A percentile compares a stretch with the other conserved stretches of the same genome.
Conservation (phyloP, 2,888 invertebrate species). For the Amblyjoppa proteus region DNA sequence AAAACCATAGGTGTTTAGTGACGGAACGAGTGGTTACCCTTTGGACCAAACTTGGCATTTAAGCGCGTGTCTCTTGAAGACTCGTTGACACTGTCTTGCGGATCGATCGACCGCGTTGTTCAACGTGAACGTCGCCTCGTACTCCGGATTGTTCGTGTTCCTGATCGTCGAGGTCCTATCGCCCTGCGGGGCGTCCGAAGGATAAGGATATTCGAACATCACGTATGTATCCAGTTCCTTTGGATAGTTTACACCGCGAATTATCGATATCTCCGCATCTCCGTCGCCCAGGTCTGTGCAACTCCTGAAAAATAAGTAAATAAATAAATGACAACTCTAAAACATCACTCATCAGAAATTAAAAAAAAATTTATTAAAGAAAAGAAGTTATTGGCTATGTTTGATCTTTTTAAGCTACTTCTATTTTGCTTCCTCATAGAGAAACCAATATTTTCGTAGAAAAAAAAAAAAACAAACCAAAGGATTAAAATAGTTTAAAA, state of each 20-base stretch:
- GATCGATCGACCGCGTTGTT: conserved; percentile 92
- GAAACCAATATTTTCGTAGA: too few species aligned
- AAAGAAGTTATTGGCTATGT: neutral
- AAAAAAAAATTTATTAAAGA: too few species aligned
- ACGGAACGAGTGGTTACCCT: conserved; percentile 89
- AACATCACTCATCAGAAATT: too few species aligned
- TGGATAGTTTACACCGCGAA: conserved; percentile 95
- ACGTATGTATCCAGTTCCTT: conserved; percentile 97
- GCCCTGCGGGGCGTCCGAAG: conserved; percentile 91
- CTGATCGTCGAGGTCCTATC: conserved; percentile 93
- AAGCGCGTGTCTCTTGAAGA: conserved; percentile 95
- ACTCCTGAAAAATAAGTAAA: conserved; percentile 85
- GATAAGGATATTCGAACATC: conserved; percentile 96
- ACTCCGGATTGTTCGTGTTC: conserved; percentile 95
- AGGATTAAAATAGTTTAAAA: too few species aligned
- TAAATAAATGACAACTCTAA: too few species aligned
- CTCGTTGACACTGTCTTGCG: conserved; percentile 92
- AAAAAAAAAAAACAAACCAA: too few species aligned
- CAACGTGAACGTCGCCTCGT: conserved; percentile 90
- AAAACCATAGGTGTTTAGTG: conserved; percentile 40
- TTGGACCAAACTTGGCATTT: conserved; percentile 97
- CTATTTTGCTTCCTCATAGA: neutral
- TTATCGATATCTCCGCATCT: conserved; percentile 94
- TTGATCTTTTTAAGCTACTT: neutral
- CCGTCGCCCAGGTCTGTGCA: conserved; percentile 97